Base-by-base conservation (phyloP, 2,797 vertebrate genomes). In the Pseudomugil tenellus region DNA sequence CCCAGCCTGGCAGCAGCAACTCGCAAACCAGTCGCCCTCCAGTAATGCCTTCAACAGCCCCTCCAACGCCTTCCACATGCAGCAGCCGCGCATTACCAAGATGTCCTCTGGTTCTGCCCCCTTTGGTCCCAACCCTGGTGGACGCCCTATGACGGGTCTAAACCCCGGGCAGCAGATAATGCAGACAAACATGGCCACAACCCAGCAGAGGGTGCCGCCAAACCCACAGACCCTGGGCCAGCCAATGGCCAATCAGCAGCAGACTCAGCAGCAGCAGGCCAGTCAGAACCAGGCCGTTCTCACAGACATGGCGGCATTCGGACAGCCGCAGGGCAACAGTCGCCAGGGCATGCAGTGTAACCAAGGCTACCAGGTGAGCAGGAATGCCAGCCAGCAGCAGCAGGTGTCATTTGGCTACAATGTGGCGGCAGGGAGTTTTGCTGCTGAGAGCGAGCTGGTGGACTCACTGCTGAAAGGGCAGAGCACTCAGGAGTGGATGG, bases 401-500 rank as follows among this genome's bases (percentile, higher is more conserved):
- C 92, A 92, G 85, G 90, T 98, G 76, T 92, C 96, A n/a, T 99
- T 98, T 0, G 92, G 94, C 14, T 99, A 97, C 77, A 94, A 93
- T 0, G 29, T 91, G 84, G 96, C 96, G 43, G 90, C 96, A 0
- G 95, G 95, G 12, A 89, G 87, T 53, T 95, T 99, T 68, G 92
- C 96, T 1, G 96, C 94, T 0, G 97, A 98, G 68, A 93, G 95
- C 0, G 98, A 99, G 62, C 93, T 99, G 84, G 96, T 99, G 61
- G 97, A 99, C 92, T 96, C 96, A 0, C 92, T 99, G 89, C 91
- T 99, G 79, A 99, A 99, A 92, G 95, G 94, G 63, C 97, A 97
- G 93, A 95, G 95, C 91, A 95, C 96, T 0, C 97, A 99, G 90
- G 97, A 99, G 86, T 99, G 97, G 97, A 99, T 99, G 93, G 96